Base-by-base conservation (phyloP, 2,888 invertebrate genomes). In the Lymantria dispar region DNA sequence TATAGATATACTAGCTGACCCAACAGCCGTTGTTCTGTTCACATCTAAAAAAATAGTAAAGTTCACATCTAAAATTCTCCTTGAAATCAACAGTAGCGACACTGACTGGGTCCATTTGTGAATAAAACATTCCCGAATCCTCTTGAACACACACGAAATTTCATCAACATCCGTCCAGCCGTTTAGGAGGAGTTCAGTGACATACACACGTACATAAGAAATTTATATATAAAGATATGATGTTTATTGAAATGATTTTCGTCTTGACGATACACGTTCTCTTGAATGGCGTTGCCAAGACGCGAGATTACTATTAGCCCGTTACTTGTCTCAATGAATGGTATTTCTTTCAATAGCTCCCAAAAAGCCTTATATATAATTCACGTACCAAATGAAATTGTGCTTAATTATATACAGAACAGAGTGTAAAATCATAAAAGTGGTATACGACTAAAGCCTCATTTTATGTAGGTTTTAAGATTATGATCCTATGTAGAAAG, bases 321-420 rank as follows among this genome's bases (percentile, higher is more conserved):
- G 88, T 88, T 88, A 88, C 83, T 87, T 85, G 80, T 84, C 84
- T 89, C 82, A 88, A 88, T 89, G 88, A 87, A 87, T 87, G 85
- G 83, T 83, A 77, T 78, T 80, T 81, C 79, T 75, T 75, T 71
- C 65, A 64, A 76, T 73, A 74, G 74, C 73, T 70, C 72, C 78
- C 73, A 78, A 82, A 80, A 80, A 70, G 80, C 64, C 75, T 78
- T 74, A 78, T 74, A 76, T 61, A 70, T 71, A 66, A 58, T 55
- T 56, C 45, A 60, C 46, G 37, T 54, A 55, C 60, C 61, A 66
- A 49, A 62, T 61, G 55, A 80, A 76, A 70, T 59, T 77, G 61
- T 64, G 65, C 74, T 72, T 62, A 72, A 68, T 56, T 30, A 36
- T 53, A 46, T 54, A 13, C 14, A 39, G 11, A 29, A 62, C 77